Conservation (phyloP, 2,113 vertebrate species). For the Henicopernis longicauda region DNA sequence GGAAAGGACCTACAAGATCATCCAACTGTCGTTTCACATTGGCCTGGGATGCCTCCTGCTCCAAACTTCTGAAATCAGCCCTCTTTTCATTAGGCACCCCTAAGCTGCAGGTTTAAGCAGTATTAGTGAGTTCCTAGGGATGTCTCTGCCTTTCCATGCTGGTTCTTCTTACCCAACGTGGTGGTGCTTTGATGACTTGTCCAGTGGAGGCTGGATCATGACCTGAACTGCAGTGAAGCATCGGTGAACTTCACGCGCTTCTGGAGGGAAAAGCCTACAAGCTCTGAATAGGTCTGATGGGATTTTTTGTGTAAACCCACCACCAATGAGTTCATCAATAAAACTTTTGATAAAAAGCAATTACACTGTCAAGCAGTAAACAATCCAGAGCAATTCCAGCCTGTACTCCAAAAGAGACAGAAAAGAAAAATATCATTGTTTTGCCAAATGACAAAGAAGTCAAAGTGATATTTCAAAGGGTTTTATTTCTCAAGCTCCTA, state of each 20-base stretch:
- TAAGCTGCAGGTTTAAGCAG: not conserved
- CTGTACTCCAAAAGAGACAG: not conserved
- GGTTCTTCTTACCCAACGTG: not conserved
- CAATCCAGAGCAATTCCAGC: not conserved
- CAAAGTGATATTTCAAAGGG: not conserved
- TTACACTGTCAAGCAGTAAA: conserved; percentile 3
- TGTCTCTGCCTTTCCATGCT: not conserved
- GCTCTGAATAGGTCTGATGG: not conserved
- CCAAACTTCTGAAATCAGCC: not conserved
- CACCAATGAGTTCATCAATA: not conserved
- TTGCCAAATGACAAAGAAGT: not conserved
- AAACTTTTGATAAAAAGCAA: not conserved
- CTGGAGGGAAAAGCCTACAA: not conserved
- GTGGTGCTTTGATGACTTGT: not conserved
- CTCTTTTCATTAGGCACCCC: not conserved
- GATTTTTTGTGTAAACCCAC: not conserved
- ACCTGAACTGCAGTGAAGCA: not conserved
- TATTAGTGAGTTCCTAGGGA: not conserved
- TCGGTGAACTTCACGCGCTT: not conserved
- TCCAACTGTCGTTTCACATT: too few relatives aligned
- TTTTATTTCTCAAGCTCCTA: not conserved
- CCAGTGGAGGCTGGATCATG: not conserved
- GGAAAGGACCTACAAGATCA: too few relatives aligned
- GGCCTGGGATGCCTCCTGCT: not conserved
- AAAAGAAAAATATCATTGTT: not conserved